Base-by-base conservation (phyloP, 2,888 invertebrate species). In the Phyto melanocephala region DNA sequence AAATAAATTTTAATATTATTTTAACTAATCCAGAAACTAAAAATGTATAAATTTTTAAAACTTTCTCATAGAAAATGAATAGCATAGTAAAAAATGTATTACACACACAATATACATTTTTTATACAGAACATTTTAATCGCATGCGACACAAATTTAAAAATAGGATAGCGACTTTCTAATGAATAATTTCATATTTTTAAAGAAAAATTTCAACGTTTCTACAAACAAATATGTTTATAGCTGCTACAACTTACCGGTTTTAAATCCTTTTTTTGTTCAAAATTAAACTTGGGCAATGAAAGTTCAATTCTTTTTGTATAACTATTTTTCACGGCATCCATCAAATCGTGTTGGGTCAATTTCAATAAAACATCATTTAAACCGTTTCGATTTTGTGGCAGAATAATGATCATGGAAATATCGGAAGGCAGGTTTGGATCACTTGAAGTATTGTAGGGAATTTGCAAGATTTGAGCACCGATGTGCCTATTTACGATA, bases 331-430 rank as follows among this genome's bases (percentile, higher is more conserved):
- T 87, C 0, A 96, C 93, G 0, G 95, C 93, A 2, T 93, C 92
- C 0, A 94, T 93, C 79, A 96, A 92, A 0, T 93, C 93, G 47
- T 94, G 93, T 0, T 94, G 92, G 7, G 94, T 95, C 77, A 97
- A 91, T 81, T 94, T 94, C n/a, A 93, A 92, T 77, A 96, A 92
- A 13, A 96, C 93, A 60, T 94, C 93, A 35, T 94, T 93, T 4
- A 96, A 92, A 15, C 87, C 84, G 89, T 93, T 92, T 28, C 85
- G 85, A 35, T 87, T 86, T 0, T 96, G 95, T 0, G 97, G 97
- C 85, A 97, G 92, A 1, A 97, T 91, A 72, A 97, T 94, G 88
- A 95, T 95, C 96, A 97, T 96, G 87, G 96, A 96, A 85, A 97
- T 93, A 77, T 95, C 94, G 85, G 95, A 95, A 85, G 96, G 93